phyloP scores from a whole-genome alignment of 2,888 invertebrate genomes.

The Amblyjoppa proteus region DNA sequence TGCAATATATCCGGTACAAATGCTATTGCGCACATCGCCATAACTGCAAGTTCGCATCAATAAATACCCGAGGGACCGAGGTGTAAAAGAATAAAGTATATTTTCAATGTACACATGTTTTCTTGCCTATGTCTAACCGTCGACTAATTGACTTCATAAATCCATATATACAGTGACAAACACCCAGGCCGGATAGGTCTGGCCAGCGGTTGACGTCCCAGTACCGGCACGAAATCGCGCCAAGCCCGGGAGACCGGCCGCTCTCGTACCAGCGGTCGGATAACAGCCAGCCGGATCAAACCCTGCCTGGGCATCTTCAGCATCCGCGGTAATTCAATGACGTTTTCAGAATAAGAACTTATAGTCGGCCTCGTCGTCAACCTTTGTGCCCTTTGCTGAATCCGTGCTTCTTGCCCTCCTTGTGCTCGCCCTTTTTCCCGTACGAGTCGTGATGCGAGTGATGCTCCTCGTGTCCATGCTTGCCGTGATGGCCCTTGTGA shows the following conservation, averaged over 20 bases:
- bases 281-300: neutral
- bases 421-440: slow-evolving; percentile 88
- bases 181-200: neutral
- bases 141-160: slow-evolving; percentile 19
- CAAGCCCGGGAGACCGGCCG: neutral
- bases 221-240: neutral
- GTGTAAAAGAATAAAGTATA: slow-evolving; percentile 53
- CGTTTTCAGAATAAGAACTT: neutral
- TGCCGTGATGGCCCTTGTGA: slow-evolving; percentile 88
- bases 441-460: slow-evolving; percentile 87
- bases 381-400: slow-evolving; percentile 75
- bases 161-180: slow-evolving; percentile 54
- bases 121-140: slow-evolving; percentile 38
- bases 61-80: neutral
- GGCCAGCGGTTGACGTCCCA: neutral
- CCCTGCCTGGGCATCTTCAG: neutral
- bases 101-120: slow-evolving; percentile 48
- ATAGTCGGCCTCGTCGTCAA: slow-evolving; percentile 25
- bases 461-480: slow-evolving; percentile 88
- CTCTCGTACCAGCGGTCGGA: no score
- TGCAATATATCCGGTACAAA: neutral
- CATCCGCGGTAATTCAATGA: neutral
- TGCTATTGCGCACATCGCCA: neutral
- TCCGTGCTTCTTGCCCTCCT: slow-evolving; percentile 86
- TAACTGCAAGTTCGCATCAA: neutral